Evolutionary conservation across 2,888 invertebrate species (phyloP).

Genomic region (Xestia xanthographa): DNA sequence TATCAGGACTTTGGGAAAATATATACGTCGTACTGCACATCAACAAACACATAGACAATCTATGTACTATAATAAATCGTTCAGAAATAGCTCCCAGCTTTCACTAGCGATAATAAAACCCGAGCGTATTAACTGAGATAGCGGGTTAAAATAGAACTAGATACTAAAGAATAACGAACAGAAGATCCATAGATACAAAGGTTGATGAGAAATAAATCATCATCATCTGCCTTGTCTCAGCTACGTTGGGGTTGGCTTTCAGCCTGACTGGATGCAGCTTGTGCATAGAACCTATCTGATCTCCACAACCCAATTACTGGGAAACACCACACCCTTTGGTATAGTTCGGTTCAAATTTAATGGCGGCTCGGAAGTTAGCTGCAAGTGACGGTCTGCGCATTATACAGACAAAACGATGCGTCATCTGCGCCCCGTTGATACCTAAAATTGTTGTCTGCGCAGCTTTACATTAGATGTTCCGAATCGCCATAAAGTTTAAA

Average conservation of each 20-base stretch:
- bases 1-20: background rate
- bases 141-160: slow-evolving; percentile 46
- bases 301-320: background rate
- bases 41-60: slow-evolving; percentile 3
- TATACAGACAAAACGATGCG: no score
- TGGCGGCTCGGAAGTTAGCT: no score
- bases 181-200: slow-evolving; percentile 20
- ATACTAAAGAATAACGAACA: background rate
- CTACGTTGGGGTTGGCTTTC: background rate
- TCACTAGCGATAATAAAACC: slow-evolving; percentile 60
- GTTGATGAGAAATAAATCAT: background rate
- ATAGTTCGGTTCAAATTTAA: no score
- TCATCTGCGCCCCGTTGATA: no score
- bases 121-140: slow-evolving; percentile 38
- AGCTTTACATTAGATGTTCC: no score
- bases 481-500: no score
- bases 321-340: background rate
- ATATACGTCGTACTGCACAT: background rate
- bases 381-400: no score
- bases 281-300: background rate
- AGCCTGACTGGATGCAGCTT: background rate
- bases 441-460: no score
- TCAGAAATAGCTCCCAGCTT: slow-evolving; percentile 66
- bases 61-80: slow-evolving; percentile 38
- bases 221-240: background rate